Percentiles rank a stretch among this genome's conserved stretches.
These are phyloP conservation scores for Heliothis virescens DNA, from an alignment of 1,140 invertebrate species.

Conservation along the genomic window DNA sequence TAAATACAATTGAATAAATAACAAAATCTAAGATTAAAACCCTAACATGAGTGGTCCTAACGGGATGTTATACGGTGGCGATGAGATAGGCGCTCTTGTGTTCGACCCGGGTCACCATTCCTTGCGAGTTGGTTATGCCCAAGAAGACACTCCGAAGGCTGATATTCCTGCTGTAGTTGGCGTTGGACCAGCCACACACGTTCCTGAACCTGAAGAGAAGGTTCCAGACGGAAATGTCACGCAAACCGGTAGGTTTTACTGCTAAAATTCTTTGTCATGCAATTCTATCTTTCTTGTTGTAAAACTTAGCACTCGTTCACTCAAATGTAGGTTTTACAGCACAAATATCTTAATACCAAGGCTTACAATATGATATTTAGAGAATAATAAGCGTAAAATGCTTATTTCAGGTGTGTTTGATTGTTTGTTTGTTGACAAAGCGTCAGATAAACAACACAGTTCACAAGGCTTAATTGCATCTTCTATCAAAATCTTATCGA, in stretches of 20 bases:
- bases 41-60: conserved; percentile 77
- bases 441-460: no score
- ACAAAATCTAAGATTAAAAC: neutral
- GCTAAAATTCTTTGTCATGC: neutral
- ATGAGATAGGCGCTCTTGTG: conserved; percentile 99
- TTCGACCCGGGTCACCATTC: conserved; percentile 93
- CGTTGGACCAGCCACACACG: conserved; percentile 88
- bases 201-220: conserved; percentile 89
- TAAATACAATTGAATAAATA: neutral
- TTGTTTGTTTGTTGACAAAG: no score
- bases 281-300: neutral
- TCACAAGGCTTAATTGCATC: no score
- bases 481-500: no score
- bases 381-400: no score
- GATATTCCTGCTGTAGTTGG: conserved; percentile 96
- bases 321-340: neutral
- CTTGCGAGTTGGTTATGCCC: conserved; percentile 95
- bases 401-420: no score
- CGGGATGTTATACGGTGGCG: conserved; percentile 94
- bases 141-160: conserved; percentile 97
- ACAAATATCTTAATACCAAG: no score
- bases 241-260: conserved; percentile 76
- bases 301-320: neutral
- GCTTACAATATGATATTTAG: no score
- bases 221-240: conserved; percentile 87